Evolutionary conservation across 2,888 invertebrate species (phyloP), one percentile per base, ranked within the genome.

Genomic region (Chaetoderma sp.): DNA sequence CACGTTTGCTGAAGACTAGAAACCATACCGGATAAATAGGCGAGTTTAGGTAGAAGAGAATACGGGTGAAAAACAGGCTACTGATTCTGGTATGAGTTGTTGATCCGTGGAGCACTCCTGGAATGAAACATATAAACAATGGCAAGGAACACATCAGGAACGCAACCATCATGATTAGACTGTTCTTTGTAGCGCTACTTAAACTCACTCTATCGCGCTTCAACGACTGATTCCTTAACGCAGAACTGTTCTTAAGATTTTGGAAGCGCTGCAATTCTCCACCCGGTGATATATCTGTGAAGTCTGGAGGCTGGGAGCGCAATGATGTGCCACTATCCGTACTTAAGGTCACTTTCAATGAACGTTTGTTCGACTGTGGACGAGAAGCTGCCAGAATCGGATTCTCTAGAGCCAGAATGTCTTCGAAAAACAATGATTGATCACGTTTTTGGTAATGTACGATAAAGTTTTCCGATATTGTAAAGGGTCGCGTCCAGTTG

Each of bases 11-110:
- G 65, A 80, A 83, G n/a, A 79, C 49, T 13, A 84, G 70, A 62
- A 83, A 84, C 84, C 84, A 84, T 5, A 79, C 64, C 0, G 84
- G 82, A 58, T 82, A 84, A 4, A 78, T 73, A 3, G 80, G 79
- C 0, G 79, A 76, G 65, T 83, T 84, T 8, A 81, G 45, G 64
- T 75, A 80, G 65, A 83, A 84, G 30, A 77, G 58, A n/a, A 82
- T 60, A 25, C 76, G 73, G 44, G 77, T 76, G 18, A 70, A 64
- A 8, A 82, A 58, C n/a, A 83, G 60, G 2, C 74, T 65, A 1
- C 73, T 52, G 1, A 78, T 62, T 3, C 82, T n/a, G 32, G 10
- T 21, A 25, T 23, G n/a, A 8, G 45, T 25, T 1, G 59, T 27
- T 13, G 49, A n/a, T 2, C 45, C 5, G 3, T 52, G 21, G 3